Base-by-base conservation (phyloP, 2,113 vertebrate genomes). In the Burhinus oedicnemus region DNA sequence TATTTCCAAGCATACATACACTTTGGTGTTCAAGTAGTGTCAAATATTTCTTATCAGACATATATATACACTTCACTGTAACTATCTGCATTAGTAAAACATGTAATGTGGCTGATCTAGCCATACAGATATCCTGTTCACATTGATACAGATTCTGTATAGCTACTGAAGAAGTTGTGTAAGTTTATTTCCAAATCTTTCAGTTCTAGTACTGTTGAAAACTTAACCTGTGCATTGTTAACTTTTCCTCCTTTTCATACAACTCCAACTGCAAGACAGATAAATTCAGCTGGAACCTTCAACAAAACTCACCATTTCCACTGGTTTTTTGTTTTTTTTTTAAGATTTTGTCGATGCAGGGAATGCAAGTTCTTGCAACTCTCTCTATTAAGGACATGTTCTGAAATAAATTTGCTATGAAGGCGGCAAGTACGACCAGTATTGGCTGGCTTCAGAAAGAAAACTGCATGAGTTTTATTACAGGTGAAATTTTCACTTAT, bases 181-280 rank as follows among this genome's bases (percentile, higher is more conserved):
- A 54, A 8, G 1, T 66, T 80, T 47, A 34, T 49, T 76, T 55
- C 27, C 32, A 44, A 76, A 62, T 42, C 22, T 11, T 62, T 36
- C 84, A 9, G 6, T n/a, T 64, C 30, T 74, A 44, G 7, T 22
- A 27, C 25, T 76, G 23, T 38, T 52, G 42, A 65, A 71, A 82
- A 52, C 32, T 38, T 19, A n/a, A 40, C 1, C 32, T 58, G 32
- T 0, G 0, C 4, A 10, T 45, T 38, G 15, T 21, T 36, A 71
- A 34, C 23, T 44, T 21, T 16, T 44, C 55, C 32, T 82, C n/a
- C 57, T 38, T 51, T n/a, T 58, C 44, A 58, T 38, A 32, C 51
- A 77, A 58, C 15, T 77, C 11, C 49, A 51, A 4, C 8, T 51
- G 57, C 78, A 65, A 70, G 32, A 29, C 12, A 76, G n/a, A 44